A percentile compares a stretch with the other conserved stretches of the same genome.
phyloP scores from a whole-genome alignment of 2,888 invertebrate genomes.

The Spicauda simplicius region DNA sequence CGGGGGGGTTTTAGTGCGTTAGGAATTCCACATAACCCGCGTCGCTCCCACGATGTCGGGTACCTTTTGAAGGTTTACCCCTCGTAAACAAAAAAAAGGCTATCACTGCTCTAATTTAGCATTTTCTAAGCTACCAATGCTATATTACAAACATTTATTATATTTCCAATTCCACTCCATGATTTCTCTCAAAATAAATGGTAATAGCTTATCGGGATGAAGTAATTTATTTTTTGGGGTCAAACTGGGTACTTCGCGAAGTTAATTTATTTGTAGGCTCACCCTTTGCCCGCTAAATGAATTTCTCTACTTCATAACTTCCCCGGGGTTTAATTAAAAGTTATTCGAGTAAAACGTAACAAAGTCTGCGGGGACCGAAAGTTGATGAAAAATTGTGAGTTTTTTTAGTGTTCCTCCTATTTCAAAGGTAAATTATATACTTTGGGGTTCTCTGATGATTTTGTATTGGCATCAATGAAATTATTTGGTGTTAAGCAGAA shows the following conservation, averaged over 20 bases:
- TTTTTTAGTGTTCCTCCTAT: slow-evolving; percentile 15
- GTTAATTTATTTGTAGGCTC: slow-evolving; percentile 38
- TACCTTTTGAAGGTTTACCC: too few relatives aligned
- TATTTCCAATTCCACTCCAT: background rate
- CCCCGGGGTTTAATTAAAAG: slow-evolving; percentile 46
- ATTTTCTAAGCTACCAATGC: too few relatives aligned
- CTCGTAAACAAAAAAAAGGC: too few relatives aligned
- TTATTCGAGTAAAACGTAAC: slow-evolving; percentile 40
- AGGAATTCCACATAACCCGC: too few relatives aligned
- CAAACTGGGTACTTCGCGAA: slow-evolving; percentile 29
- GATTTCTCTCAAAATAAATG: slow-evolving; percentile 24
- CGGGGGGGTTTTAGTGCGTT: too few relatives aligned
- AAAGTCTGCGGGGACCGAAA: slow-evolving; percentile 27
- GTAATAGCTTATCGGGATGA: slow-evolving; percentile 29
- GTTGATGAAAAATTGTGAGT: slow-evolving; percentile 34
- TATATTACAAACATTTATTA: background rate
- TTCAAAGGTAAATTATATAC: background rate
- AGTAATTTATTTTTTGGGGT: slow-evolving; percentile 36
- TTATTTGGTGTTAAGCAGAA: too few relatives aligned
- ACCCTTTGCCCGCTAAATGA: slow-evolving; percentile 38
- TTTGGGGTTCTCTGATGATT: background rate
- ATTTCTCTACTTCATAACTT: slow-evolving; percentile 45
- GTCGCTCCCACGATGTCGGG: too few relatives aligned
- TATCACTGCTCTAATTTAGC: too few relatives aligned
- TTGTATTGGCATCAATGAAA: too few relatives aligned